Percentiles rank a stretch among this genome's conserved stretches.
phyloP scores from a whole-genome alignment of 2,888 invertebrate genomes.

The Blomia tropicalis region DNA sequence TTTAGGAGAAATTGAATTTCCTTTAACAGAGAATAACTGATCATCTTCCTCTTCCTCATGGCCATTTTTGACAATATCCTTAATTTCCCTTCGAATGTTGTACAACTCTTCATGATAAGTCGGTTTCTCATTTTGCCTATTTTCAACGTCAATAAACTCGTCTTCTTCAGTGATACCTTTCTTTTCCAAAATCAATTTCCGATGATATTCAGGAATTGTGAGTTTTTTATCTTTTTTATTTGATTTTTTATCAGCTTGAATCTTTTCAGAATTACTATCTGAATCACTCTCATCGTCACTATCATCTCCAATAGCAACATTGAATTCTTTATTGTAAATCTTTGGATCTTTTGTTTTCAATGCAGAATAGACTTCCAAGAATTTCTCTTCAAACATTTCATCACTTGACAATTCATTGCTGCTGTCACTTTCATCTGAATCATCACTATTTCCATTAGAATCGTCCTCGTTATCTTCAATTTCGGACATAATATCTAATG shows the following conservation, averaged over 20 bases:
- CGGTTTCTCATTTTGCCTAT: constrained; percentile 33
- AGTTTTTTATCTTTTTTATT: constrained; percentile 38
- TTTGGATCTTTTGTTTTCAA: constrained; percentile 73
- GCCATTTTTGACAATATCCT: constrained; percentile 39
- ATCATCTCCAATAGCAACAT: constrained; percentile 45
- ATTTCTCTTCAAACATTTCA: constrained; percentile 51
- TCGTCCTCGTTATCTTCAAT: constrained; percentile 29
- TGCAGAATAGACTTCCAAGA: constrained; percentile 65
- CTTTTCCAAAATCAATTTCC: constrained; percentile 51
- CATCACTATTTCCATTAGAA: neutral
- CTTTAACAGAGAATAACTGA: constrained; percentile 43
- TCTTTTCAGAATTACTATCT: neutral
- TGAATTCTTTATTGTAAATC: constrained; percentile 61
- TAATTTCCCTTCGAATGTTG: constrained; percentile 49
- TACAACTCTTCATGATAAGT: constrained; percentile 52
- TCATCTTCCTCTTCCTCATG: constrained; percentile 39
- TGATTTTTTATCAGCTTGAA: constrained; percentile 4
- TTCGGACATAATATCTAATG: constrained; percentile 37
- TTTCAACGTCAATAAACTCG: constrained; percentile 28
- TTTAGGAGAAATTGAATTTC: constrained; percentile 36
- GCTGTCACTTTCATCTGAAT: neutral
- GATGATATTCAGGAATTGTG: constrained; percentile 59
- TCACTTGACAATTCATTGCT: constrained; percentile 22
- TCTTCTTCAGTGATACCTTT: constrained; percentile 26
- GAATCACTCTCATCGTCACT: neutral